Percentiles rank a stretch among this genome's conserved stretches.
phyloP scores from a whole-genome alignment of 2,888 invertebrate genomes.

The Brassicogethes aeneus region DNA sequence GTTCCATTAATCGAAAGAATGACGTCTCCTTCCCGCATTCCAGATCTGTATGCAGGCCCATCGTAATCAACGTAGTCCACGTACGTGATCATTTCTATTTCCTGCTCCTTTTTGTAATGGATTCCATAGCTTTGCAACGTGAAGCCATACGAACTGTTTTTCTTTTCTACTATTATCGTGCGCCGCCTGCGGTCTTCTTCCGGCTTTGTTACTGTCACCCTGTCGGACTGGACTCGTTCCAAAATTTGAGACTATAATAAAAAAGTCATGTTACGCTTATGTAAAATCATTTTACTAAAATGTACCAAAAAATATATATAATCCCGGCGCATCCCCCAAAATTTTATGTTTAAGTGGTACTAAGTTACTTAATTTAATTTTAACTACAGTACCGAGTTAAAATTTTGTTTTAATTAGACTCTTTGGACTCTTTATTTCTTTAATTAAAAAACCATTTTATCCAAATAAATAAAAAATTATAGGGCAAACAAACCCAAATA shows the following conservation, averaged over 20 bases:
- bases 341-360: too few species aligned
- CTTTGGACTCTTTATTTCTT: too few species aligned
- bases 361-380: too few species aligned
- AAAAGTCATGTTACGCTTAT: too few species aligned
- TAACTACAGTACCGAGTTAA: too few species aligned
- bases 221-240: slow-evolving; percentile 65
- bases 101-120: slow-evolving; percentile 88
- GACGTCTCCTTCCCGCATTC: slow-evolving; percentile 94
- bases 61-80: slow-evolving; percentile 93
- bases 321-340: not conserved
- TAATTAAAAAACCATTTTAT: too few species aligned
- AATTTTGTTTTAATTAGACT: too few species aligned
- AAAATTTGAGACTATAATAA: slow-evolving; percentile 52
- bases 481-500: too few species aligned
- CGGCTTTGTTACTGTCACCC: slow-evolving; percentile 58
- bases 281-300: slow-evolving; percentile 1
- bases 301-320: not conserved
- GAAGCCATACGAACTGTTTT: slow-evolving; percentile 87
- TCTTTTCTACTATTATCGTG: slow-evolving; percentile 87
- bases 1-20: slow-evolving; percentile 94
- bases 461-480: too few species aligned
- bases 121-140: slow-evolving; percentile 96
- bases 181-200: slow-evolving; percentile 82
- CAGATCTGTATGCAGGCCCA: slow-evolving; percentile 85
- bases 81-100: slow-evolving; percentile 94